phyloP scores from a whole-genome alignment of 2,797 vertebrate genomes.

The Pseudotriccus pelzelni region DNA sequence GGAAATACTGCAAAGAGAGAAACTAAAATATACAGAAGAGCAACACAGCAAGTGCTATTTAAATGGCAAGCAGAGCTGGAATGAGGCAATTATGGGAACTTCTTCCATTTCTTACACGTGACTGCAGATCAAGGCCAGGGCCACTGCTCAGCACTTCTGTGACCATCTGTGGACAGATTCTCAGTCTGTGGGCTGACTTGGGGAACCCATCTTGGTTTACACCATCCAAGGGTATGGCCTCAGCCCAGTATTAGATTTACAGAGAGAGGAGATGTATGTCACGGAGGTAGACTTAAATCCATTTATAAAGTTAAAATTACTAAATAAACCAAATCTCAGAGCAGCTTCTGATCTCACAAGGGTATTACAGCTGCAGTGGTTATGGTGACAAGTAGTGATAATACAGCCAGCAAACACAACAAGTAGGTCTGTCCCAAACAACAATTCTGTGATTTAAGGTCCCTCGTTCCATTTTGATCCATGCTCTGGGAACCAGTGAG shows the following conservation, averaged over 20 bases:
- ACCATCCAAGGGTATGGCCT: not conserved
- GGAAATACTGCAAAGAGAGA: constrained; percentile 9
- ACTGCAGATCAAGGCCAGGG: not conserved
- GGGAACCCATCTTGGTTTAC: not conserved
- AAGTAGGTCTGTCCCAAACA: not conserved
- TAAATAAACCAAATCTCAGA: not conserved
- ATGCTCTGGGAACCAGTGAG: not conserved
- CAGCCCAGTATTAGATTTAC: not conserved
- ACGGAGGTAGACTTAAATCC: not conserved
- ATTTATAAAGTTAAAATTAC: not conserved
- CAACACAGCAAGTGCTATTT: not conserved
- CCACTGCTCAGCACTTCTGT: not conserved
- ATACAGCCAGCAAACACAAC: not conserved
- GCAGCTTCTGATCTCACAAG: not conserved
- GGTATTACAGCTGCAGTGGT: not conserved
- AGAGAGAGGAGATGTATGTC: not conserved
- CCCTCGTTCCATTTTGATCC: not conserved
- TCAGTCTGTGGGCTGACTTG: not conserved
- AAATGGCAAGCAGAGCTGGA: not conserved
- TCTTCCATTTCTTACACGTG: not conserved
- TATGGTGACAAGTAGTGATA: not conserved
- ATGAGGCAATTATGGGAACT: not conserved
- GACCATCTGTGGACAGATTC: not conserved
- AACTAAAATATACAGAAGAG: constrained; percentile 30
- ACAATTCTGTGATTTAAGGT: not conserved